These are phyloP conservation scores for Tetrao urogallus DNA, from an alignment of 2,113 vertebrate genomes.

Conservation along the genomic window DNA sequence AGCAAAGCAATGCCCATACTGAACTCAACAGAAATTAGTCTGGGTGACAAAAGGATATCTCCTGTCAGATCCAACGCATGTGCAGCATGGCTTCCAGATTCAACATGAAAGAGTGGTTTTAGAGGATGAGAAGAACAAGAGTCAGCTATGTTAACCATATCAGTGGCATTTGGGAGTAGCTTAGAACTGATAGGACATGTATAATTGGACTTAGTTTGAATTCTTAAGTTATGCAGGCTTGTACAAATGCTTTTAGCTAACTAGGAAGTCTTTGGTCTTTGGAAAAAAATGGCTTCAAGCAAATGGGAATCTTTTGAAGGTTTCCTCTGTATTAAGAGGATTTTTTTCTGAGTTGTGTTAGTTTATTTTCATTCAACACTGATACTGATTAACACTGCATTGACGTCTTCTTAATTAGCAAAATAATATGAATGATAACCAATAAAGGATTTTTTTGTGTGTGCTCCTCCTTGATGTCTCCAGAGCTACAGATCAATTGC, in stretches of 20 bases:
- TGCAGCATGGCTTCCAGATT: not conserved
- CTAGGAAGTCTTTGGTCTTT: not conserved
- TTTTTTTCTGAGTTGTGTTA: not conserved
- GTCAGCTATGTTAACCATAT: not conserved
- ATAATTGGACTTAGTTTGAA: not conserved
- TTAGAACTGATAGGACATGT: not conserved
- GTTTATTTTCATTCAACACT: not conserved
- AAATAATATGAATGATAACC: not conserved
- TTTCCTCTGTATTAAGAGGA: not conserved
- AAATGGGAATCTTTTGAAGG: not conserved
- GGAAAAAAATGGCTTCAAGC: not conserved
- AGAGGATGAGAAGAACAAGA: not conserved
- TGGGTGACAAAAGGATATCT: not conserved
- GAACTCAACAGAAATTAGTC: not conserved
- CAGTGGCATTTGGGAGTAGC: not conserved
- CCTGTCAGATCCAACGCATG: accelerated
- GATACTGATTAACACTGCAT: not conserved
- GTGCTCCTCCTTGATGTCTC: not conserved
- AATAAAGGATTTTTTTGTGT: not conserved
- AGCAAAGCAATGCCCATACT: not conserved
- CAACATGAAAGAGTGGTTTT: not conserved
- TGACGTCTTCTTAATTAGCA: not conserved
- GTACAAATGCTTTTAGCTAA: not conserved
- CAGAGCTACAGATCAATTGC: conserved; percentile 43
- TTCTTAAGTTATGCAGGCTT: not conserved